Conservation (phyloP, 2,888 invertebrate genomes). For the Morpho helenor region DNA sequence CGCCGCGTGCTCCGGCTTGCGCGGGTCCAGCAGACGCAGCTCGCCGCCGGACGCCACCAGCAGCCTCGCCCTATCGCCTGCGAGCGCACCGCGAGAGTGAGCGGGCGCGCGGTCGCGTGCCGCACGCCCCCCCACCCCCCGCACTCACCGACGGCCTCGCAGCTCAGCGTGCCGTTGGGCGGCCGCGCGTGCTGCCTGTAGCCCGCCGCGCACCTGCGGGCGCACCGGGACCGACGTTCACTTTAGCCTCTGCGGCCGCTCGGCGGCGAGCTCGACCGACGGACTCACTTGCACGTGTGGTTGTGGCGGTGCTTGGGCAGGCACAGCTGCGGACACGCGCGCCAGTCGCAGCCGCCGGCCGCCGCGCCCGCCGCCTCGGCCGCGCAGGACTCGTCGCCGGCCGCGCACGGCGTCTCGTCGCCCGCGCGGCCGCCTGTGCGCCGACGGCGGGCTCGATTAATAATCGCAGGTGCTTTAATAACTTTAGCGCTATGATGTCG, state of each 20-base stretch:
- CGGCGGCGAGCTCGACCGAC: too few relatives aligned
- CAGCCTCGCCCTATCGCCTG: slow-evolving; percentile 79
- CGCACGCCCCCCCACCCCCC: too few relatives aligned
- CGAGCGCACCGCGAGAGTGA: too few relatives aligned
- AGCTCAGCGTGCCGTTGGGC: slow-evolving; percentile 50
- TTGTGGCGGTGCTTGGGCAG: slow-evolving; percentile 66
- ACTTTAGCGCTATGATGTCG: too few relatives aligned
- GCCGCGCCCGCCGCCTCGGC: background rate
- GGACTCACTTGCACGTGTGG: slow-evolving; percentile 65
- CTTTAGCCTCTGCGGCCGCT: too few relatives aligned
- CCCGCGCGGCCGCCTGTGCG: slow-evolving; percentile 5
- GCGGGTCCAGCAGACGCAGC: slow-evolving; percentile 81
- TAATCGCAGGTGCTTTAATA: too few relatives aligned
- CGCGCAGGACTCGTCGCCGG: slow-evolving; percentile 38
- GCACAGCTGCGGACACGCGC: slow-evolving; percentile 89
- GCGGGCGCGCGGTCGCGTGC: background rate
- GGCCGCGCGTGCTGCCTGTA: slow-evolving; percentile 70
- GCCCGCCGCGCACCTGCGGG: slow-evolving; percentile 82
- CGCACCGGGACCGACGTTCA: background rate
- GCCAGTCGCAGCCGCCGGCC: slow-evolving; percentile 66
- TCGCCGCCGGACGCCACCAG: slow-evolving; percentile 82
- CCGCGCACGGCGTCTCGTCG: slow-evolving; percentile 41
- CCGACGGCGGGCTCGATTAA: too few relatives aligned
- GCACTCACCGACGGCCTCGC: slow-evolving; percentile 73
- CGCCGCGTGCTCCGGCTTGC: slow-evolving; percentile 61